phyloP scores from a whole-genome alignment of 2,888 invertebrate genomes.

The Ophonus ardosiacus region DNA sequence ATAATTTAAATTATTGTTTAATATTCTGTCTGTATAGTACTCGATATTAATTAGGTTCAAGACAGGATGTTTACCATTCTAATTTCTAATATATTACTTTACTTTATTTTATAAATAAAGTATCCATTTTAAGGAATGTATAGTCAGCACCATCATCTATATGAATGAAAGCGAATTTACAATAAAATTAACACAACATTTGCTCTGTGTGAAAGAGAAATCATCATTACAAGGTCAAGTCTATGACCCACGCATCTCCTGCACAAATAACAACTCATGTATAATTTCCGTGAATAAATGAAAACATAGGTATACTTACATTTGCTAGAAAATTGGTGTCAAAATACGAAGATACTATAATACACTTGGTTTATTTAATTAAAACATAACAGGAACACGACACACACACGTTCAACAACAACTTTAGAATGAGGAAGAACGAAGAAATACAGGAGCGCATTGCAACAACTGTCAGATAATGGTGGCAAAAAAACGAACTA shows the following conservation, averaged over 20 bases:
- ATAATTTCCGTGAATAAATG: not conserved
- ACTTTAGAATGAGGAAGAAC: conserved; percentile 63
- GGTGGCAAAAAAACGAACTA: conserved; percentile 48
- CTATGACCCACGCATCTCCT: conserved; percentile 58
- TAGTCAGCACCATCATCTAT: not conserved
- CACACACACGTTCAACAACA: conserved; percentile 60
- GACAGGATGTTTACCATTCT: no score
- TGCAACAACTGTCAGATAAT: conserved; percentile 50
- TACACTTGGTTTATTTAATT: conserved; percentile 55
- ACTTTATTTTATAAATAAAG: not conserved
- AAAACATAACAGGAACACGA: conserved; percentile 60
- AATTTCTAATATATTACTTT: not conserved
- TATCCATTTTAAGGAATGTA: not conserved
- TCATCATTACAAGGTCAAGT: conserved; percentile 63
- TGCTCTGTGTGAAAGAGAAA: conserved; percentile 61
- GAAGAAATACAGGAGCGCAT: conserved; percentile 57
- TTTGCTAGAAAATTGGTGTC: conserved; percentile 60
- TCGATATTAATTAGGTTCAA: no score
- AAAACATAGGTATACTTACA: conserved; percentile 51
- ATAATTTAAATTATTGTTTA: not conserved
- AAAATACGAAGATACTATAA: conserved; percentile 49
- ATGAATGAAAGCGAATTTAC: conserved; percentile 50
- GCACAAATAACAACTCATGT: conserved; percentile 13
- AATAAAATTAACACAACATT: conserved; percentile 57
- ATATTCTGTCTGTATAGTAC: not conserved